Conservation (phyloP, 2,113 vertebrate species). For the Agapornis roseicollis region DNA sequence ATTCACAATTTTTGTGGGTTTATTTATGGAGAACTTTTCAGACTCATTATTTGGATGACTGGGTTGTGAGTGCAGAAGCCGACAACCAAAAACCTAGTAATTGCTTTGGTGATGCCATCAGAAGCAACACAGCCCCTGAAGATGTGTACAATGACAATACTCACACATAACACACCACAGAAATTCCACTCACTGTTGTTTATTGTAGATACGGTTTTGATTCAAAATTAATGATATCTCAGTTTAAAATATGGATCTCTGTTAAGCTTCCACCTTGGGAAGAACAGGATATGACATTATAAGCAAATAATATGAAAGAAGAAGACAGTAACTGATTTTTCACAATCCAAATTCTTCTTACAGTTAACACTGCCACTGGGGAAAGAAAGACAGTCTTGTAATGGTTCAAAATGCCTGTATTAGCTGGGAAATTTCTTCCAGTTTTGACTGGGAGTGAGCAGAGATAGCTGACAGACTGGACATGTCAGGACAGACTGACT, state of each 20-base stretch:
- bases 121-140: neutral
- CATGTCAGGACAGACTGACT: neutral
- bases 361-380: neutral
- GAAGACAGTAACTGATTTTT: neutral
- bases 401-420: neutral
- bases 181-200: neutral
- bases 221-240: neutral
- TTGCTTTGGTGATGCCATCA: neutral
- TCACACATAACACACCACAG: neutral
- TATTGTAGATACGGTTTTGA: neutral
- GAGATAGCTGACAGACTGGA: neutral
- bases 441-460: neutral
- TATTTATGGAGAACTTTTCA: neutral
- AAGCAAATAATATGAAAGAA: neutral
- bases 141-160: rapidly evolving
- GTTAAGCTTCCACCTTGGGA: neutral
- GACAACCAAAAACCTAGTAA: neutral
- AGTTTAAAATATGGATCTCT: neutral
- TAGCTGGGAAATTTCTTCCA: neutral
- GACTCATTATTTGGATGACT: neutral
- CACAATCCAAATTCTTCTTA: neutral
- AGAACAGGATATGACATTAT: neutral
- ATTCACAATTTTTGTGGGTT: neutral
- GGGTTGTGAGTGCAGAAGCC: neutral
- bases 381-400: neutral